A percentile compares a stretch with the other conserved stretches of the same genome.
phyloP scores from a whole-genome alignment of 1,140 invertebrate genomes.

The Calliopsis andreniformis region DNA sequence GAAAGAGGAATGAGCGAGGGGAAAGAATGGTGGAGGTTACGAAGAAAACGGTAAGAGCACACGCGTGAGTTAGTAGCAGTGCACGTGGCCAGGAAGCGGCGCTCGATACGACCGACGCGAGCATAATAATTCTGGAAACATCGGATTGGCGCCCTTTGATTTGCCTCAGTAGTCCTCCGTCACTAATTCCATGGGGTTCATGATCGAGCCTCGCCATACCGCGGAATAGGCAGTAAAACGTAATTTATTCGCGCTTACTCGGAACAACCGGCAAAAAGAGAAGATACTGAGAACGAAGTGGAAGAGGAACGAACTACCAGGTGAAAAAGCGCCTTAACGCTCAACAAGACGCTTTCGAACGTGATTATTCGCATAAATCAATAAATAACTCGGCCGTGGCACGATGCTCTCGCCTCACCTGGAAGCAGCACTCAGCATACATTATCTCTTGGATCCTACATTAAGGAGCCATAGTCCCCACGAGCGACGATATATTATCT shows the following conservation, averaged over 20 bases:
- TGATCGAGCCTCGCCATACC: constrained; percentile 30
- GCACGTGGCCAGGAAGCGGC: constrained; percentile 30
- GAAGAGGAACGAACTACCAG: constrained; percentile 41
- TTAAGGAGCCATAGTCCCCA: constrained; percentile 57
- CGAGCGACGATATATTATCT: constrained; percentile 69
- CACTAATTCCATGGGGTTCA: not conserved
- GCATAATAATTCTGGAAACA: constrained; percentile 53
- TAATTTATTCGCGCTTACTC: constrained; percentile 58
- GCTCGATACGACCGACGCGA: constrained; percentile 11
- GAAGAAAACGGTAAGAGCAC: not conserved
- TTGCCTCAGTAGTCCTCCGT: not conserved
- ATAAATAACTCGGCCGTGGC: constrained; percentile 64
- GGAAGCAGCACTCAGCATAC: constrained; percentile 59
- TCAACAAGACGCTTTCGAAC: constrained; percentile 67
- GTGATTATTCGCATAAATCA: constrained; percentile 72
- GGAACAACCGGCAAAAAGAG: constrained; percentile 9
- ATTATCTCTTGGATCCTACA: constrained; percentile 59
- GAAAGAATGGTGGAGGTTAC: not conserved
- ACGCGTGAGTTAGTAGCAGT: constrained; percentile 5
- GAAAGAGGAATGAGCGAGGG: constrained; percentile 4
- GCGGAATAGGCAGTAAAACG: constrained; percentile 54
- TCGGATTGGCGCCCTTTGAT: constrained; percentile 28
- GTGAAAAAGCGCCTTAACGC: constrained; percentile 60
- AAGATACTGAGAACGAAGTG: not conserved
- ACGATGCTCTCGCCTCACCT: constrained; percentile 35